These are phyloP conservation scores for Sarcoramphus papa DNA, from an alignment of 2,797 vertebrate genomes.

Conservation along the genomic window DNA sequence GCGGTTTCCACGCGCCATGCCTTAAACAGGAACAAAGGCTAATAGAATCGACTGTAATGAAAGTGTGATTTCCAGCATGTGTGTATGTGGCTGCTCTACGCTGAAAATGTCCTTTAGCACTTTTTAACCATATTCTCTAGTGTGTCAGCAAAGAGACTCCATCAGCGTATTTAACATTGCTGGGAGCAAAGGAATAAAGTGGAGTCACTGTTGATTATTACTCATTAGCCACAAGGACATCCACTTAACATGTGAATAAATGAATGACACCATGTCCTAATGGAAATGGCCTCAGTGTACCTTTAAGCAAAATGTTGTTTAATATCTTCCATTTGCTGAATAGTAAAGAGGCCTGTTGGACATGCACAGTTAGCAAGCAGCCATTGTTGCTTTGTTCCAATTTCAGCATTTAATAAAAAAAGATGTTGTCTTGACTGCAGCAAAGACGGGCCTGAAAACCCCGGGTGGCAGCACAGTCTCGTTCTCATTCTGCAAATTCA, in stretches of 20 bases:
- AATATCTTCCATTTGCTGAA: conserved; percentile 85
- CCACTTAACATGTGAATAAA: conserved; percentile 84
- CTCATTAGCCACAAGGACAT: conserved; percentile 90
- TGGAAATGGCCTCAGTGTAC: conserved; percentile 80
- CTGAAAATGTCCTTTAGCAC: conserved; percentile 69
- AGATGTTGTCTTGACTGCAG: conserved; percentile 68
- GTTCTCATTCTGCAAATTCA: background rate
- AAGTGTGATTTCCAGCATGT: conserved; percentile 11
- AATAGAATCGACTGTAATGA: conserved; percentile 21
- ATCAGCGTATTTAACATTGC: conserved; percentile 80
- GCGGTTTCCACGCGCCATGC: background rate
- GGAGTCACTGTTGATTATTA: conserved; percentile 88
- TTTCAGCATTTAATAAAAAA: conserved; percentile 78
- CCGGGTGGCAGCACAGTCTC: background rate
- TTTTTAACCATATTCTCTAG: conserved; percentile 71
- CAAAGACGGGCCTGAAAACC: background rate
- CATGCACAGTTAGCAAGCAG: conserved; percentile 78
- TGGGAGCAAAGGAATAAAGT: conserved; percentile 81
- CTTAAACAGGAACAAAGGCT: conserved; percentile 46
- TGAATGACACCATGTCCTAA: conserved; percentile 80
- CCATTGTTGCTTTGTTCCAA: conserved; percentile 83
- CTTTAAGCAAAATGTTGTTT: conserved; percentile 85
- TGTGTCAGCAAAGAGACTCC: conserved; percentile 70
- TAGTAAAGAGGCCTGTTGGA: conserved; percentile 82
- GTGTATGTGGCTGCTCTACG: background rate